These are phyloP conservation scores for Thaleichthys pacificus DNA, from an alignment of 2,797 vertebrate species.

Conservation along the genomic window DNA sequence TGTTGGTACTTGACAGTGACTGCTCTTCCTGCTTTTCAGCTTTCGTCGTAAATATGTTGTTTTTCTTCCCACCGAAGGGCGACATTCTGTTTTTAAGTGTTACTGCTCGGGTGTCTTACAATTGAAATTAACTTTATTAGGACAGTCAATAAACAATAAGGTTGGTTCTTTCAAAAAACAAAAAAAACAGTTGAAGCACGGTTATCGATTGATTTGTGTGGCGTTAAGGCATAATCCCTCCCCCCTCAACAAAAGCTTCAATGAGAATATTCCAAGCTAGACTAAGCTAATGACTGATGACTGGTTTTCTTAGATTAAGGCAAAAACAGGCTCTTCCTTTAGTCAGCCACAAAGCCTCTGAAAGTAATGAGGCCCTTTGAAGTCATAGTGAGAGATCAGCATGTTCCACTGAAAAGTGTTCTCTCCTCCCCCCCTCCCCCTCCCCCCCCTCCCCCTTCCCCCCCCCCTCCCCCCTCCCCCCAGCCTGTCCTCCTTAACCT, in stretches of 20 bases:
- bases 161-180: too few species aligned
- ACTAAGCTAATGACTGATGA: slow-evolving; percentile 18
- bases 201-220: too few species aligned
- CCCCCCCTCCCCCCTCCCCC: slow-evolving; percentile 13
- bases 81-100: slow-evolving; percentile 20
- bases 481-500: not conserved
- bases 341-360: slow-evolving; percentile 24
- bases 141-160: too few species aligned
- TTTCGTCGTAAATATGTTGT: too few species aligned
- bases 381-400: slow-evolving; percentile 19
- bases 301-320: slow-evolving; percentile 29
- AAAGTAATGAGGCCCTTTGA: slow-evolving; percentile 43
- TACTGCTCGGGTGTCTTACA: not conserved
- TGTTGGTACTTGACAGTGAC: too few species aligned
- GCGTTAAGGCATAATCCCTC: slow-evolving; percentile 43
- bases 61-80: too few species aligned
- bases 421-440: not conserved
- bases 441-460: not conserved
- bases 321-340: slow-evolving; percentile 17
- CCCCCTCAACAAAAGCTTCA: slow-evolving; percentile 58
- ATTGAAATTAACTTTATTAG: too few species aligned
- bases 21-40: too few species aligned
- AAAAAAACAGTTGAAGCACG: too few species aligned
- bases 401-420: slow-evolving; percentile 15
- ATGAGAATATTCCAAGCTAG: slow-evolving; percentile 26